Conservation (phyloP, 2,113 vertebrate species). For the Tenrec ecaudatus region DNA sequence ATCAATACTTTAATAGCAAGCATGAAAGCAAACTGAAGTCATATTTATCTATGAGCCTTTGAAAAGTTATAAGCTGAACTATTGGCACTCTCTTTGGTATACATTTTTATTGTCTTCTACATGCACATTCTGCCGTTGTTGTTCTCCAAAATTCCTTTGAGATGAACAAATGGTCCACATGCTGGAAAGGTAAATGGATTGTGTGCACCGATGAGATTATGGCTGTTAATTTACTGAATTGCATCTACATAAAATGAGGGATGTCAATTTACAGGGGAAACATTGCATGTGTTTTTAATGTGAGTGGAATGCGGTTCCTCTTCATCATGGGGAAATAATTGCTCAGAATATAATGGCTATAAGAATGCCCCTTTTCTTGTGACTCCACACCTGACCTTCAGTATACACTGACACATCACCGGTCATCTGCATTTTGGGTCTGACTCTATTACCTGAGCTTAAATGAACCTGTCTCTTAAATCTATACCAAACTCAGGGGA, state of each 20-base stretch:
- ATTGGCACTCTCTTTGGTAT: slow-evolving; percentile 55
- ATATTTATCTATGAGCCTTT: not conserved
- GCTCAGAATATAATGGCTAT: not conserved
- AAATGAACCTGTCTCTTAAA: slow-evolving; percentile 58
- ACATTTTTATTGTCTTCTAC: slow-evolving; percentile 33
- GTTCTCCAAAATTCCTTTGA: slow-evolving; percentile 51
- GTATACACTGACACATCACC: not conserved
- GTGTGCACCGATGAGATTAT: not conserved
- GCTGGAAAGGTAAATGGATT: slow-evolving; percentile 58
- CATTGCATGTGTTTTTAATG: not conserved
- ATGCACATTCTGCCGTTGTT: slow-evolving; percentile 42
- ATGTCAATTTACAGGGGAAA: slow-evolving; percentile 56
- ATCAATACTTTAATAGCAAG: not conserved
- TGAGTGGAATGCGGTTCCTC: not conserved
- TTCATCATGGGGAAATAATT: not conserved
- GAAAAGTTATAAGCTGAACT: slow-evolving; percentile 55
- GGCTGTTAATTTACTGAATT: slow-evolving; percentile 25
- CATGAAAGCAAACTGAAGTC: not conserved
- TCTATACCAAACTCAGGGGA: not conserved
- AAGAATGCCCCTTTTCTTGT: not conserved
- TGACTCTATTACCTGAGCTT: slow-evolving; percentile 22
- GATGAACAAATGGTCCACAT: slow-evolving; percentile 51
- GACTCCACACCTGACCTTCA: not conserved
- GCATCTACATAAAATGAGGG: slow-evolving; percentile 40
- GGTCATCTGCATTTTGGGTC: not conserved